These are phyloP conservation scores for Acipenser ruthenus DNA, from an alignment of 2,797 vertebrate species.

Conservation along the genomic window DNA sequence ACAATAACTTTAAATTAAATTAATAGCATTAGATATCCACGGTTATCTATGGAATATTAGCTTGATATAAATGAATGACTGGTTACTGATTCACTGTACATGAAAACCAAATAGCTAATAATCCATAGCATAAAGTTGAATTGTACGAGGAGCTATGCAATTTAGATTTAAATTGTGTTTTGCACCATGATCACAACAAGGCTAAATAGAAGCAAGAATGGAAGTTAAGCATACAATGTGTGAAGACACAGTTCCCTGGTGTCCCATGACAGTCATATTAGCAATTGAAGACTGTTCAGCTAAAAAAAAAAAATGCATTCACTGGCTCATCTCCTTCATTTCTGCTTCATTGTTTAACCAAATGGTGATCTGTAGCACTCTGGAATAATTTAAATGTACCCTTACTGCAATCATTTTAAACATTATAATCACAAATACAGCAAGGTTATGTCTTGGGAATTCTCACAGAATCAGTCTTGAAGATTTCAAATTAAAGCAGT, in stretches of 20 bases:
- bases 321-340: not conserved
- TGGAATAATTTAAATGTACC: not conserved
- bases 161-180: too few relatives aligned
- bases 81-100: too few relatives aligned
- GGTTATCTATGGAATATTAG: not conserved
- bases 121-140: too few relatives aligned
- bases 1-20: not conserved
- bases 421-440: not conserved
- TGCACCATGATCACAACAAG: too few relatives aligned
- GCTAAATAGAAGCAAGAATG: not conserved
- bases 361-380: not conserved
- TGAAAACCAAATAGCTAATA: too few relatives aligned
- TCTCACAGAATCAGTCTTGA: not conserved
- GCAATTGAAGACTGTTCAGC: not conserved
- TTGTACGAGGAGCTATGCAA: too few relatives aligned
- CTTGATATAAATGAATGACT: too few relatives aligned
- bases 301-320: not conserved
- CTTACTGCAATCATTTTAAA: not conserved
- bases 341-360: constrained; percentile 1
- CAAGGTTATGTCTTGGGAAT: not conserved
- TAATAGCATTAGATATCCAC: not conserved
- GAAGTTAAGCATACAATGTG: not conserved
- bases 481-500: not conserved
- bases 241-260: not conserved
- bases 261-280: not conserved